Conservation (phyloP, 2,888 invertebrate genomes). For the Pristionchus japonicus region DNA sequence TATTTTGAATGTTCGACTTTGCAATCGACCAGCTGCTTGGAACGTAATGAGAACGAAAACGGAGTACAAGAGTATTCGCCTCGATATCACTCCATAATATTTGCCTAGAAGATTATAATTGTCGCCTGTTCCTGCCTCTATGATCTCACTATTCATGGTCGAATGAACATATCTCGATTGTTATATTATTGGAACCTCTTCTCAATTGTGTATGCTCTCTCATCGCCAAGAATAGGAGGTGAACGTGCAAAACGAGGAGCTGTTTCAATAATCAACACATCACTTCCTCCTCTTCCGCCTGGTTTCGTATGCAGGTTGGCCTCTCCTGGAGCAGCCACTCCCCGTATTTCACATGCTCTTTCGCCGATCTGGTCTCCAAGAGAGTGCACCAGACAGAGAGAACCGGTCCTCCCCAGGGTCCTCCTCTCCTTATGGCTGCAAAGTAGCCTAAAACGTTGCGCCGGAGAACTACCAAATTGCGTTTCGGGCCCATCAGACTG, state of each 20-base stretch:
- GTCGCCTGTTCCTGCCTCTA: not conserved
- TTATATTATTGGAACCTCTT: not conserved
- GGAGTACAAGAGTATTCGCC: not conserved
- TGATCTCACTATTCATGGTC: not conserved
- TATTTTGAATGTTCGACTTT: too few species aligned
- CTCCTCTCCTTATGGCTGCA: not conserved
- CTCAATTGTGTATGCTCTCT: not conserved
- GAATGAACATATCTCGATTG: not conserved
- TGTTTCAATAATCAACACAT: not conserved
- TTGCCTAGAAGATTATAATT: not conserved
- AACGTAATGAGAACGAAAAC: too few species aligned
- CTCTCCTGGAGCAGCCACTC: not conserved
- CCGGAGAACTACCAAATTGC: not conserved
- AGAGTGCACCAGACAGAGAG: not conserved
- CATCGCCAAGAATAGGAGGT: not conserved
- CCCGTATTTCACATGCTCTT: not conserved
- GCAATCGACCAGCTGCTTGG: too few species aligned
- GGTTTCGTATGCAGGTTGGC: not conserved
- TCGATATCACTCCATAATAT: not conserved
- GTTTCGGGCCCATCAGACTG: not conserved
- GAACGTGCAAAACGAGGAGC: not conserved
- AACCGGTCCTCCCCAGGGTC: not conserved
- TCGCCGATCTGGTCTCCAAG: not conserved
- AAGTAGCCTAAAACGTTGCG: too few species aligned
- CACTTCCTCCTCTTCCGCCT: not conserved